Conservation (phyloP, 2,797 vertebrate genomes). For the Crocodylus rhombifer region DNA sequence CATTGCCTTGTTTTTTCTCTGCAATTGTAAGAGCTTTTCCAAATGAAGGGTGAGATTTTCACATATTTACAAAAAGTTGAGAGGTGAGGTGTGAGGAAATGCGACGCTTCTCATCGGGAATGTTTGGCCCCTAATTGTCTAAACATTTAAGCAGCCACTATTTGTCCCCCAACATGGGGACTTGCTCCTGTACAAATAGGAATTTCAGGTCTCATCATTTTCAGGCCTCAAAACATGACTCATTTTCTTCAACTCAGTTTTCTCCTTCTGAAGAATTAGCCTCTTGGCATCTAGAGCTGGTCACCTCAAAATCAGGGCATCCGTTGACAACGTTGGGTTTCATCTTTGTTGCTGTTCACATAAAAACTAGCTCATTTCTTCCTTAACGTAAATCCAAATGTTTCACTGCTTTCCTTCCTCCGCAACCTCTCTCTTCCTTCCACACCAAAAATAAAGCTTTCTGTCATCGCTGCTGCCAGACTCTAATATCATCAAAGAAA, state of each 20-base stretch:
- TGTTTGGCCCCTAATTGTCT: background rate
- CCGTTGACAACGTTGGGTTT: background rate
- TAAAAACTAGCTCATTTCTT: constrained; percentile 26
- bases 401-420: background rate
- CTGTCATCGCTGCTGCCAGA: constrained; percentile 18
- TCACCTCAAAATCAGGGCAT: background rate
- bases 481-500: constrained; percentile 10
- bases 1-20: background rate
- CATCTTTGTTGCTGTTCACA: background rate
- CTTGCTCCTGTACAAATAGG: background rate
- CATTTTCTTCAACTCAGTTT: background rate
- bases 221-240: background rate
- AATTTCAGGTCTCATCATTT: background rate
- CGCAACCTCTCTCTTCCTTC: background rate
- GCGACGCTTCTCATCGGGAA: background rate
- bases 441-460: constrained; percentile 21
- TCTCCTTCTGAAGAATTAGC: background rate
- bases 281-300: background rate
- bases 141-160: no score
- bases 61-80: background rate
- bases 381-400: constrained; percentile 19
- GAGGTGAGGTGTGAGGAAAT: background rate
- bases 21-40: background rate
- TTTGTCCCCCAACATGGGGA: background rate
- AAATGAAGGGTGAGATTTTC: background rate